phyloP scores from a whole-genome alignment of 2,888 invertebrate species.

The Tribolium freemani region DNA sequence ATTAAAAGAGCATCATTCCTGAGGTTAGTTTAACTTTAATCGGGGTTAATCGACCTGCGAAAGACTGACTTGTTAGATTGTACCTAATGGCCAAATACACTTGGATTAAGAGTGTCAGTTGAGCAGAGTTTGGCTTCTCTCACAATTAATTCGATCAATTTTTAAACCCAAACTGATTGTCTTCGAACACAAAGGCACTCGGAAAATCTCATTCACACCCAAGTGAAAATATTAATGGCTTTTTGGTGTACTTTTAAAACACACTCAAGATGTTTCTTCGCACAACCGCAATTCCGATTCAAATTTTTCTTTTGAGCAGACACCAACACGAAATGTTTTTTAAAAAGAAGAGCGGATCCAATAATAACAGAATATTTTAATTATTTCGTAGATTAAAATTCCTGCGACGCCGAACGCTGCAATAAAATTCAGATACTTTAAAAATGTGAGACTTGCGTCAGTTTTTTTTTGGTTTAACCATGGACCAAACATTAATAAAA shows the following conservation, averaged over 20 bases:
- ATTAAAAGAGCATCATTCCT: background rate
- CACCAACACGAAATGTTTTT: slow-evolving; percentile 20
- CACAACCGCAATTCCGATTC: background rate
- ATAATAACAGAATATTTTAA: slow-evolving; percentile 29
- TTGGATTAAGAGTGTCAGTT: background rate
- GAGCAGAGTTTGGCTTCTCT: background rate
- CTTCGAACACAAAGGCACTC: background rate
- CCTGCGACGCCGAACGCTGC: background rate
- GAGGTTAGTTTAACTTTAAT: background rate
- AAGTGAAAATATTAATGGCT: slow-evolving; percentile 16
- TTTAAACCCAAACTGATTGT: background rate
- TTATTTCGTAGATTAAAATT: slow-evolving; percentile 23
- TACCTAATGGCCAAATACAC: background rate
- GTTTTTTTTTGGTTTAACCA: background rate
- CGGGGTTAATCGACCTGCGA: background rate
- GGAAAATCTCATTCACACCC: background rate
- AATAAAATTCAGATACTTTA: slow-evolving; percentile 4
- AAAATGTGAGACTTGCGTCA: slow-evolving; percentile 1
- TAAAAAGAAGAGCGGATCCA: slow-evolving; percentile 17
- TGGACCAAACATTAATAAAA: no score
- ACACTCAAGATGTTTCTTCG: slow-evolving; percentile 24
- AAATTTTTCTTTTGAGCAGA: background rate
- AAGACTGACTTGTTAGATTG: background rate
- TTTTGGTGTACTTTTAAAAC: slow-evolving; percentile 20
- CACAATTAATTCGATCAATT: background rate